These are phyloP conservation scores for Troides oblongomaculatus DNA, from an alignment of 2,888 invertebrate genomes.

Conservation along the genomic window DNA sequence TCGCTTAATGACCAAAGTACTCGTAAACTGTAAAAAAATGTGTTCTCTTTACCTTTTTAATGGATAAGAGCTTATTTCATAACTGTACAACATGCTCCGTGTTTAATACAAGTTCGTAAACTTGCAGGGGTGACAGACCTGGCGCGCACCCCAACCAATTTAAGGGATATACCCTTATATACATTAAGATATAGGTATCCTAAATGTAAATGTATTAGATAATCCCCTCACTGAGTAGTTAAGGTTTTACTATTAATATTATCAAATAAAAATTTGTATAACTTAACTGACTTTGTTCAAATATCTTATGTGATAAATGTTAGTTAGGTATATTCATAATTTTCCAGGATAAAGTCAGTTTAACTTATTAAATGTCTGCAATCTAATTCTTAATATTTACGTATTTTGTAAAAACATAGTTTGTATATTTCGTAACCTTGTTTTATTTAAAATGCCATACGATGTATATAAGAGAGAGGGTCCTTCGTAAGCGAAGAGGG, in stretches of 20 bases:
- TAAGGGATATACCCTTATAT: conserved; percentile 43
- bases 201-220: background rate
- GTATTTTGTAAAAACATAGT: background rate
- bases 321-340: no score
- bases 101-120: conserved; percentile 21
- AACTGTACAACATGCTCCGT: conserved; percentile 6
- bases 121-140: conserved; percentile 19
- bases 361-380: background rate
- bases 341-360: no score
- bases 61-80: conserved; percentile 14
- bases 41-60: conserved; percentile 10
- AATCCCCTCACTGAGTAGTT: background rate
- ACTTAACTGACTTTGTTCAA: no score
- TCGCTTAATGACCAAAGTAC: conserved; percentile 5
- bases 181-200: background rate
- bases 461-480: background rate
- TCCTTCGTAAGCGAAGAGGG: conserved; percentile 37
- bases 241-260: background rate
- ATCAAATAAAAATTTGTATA: background rate
- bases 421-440: background rate
- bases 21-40: background rate
- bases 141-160: conserved; percentile 46
- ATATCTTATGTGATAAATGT: no score
- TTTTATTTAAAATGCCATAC: background rate
- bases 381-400: background rate